phyloP scores from a whole-genome alignment of 2,113 vertebrate genomes.

The Balaeniceps rex region DNA sequence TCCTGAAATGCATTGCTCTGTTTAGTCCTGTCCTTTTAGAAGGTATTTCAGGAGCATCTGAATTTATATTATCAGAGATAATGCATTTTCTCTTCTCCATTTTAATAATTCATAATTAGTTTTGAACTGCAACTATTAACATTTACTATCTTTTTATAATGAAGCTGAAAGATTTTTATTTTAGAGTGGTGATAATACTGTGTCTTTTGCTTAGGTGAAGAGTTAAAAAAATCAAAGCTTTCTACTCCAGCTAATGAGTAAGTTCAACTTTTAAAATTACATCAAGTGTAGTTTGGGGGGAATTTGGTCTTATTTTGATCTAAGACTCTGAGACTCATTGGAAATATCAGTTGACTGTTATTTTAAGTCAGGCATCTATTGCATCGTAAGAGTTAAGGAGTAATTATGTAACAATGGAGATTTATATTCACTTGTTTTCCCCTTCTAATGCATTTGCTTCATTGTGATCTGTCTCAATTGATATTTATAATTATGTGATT shows the following conservation, averaged over 20 bases:
- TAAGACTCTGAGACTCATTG: neutral
- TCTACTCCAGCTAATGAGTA: constrained; percentile 80
- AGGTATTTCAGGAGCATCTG: neutral
- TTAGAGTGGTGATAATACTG: neutral
- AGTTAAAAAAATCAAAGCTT: constrained; percentile 79
- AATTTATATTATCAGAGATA: neutral
- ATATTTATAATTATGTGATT: neutral
- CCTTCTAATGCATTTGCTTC: neutral
- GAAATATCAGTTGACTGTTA: neutral
- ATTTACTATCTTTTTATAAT: neutral
- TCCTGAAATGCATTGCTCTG: neutral
- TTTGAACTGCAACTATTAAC: neutral
- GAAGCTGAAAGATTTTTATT: constrained; percentile 12
- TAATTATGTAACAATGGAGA: neutral
- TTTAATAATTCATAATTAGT: neutral
- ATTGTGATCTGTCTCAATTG: neutral
- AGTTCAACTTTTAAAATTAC: constrained; percentile 60
- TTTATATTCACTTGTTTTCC: neutral
- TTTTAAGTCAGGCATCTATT: neutral
- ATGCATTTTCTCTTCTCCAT: neutral
- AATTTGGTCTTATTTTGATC: neutral
- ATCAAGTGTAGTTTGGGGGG: neutral
- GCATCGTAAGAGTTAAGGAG: neutral
- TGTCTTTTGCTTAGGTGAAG: constrained; percentile 80
- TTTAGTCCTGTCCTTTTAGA: neutral